A percentile compares a stretch with the other conserved stretches of the same genome.
phyloP scores from a whole-genome alignment of 2,888 invertebrate genomes.

The Phengaris arion region DNA sequence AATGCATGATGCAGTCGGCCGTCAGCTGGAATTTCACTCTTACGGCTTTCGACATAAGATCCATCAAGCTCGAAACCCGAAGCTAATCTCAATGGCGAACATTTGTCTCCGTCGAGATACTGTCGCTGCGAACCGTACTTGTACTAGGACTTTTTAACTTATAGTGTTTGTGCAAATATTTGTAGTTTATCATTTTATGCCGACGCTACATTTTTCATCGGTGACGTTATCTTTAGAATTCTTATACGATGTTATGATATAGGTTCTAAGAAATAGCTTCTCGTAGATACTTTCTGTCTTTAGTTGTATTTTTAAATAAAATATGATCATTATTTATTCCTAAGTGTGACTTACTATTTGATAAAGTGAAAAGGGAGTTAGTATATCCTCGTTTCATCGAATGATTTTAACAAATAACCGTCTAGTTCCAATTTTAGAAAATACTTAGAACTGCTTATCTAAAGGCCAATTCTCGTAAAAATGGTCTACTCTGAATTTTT shows the following conservation, averaged over 20 bases:
- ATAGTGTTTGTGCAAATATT: constrained; percentile 26
- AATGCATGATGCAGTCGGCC: constrained; percentile 24
- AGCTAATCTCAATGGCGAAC: constrained; percentile 42
- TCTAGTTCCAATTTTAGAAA: no score
- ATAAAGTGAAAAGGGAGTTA: neutral
- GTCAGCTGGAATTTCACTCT: neutral
- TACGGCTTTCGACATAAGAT: constrained; percentile 12
- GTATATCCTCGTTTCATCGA: no score
- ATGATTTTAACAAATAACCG: no score
- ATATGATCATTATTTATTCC: neutral
- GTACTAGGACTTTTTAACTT: constrained; percentile 20
- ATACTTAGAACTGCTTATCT: no score
- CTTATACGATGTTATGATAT: neutral
- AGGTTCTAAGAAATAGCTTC: constrained; percentile 7
- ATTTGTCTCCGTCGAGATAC: constrained; percentile 57
- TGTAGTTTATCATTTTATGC: constrained; percentile 27
- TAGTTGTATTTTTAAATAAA: neutral
- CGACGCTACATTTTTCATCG: constrained; percentile 19
- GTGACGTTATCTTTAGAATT: constrained; percentile 11
- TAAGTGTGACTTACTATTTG: neutral
- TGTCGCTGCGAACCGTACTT: constrained; percentile 38
- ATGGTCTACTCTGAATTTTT: no score
- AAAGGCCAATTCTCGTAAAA: no score
- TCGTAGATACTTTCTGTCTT: neutral
- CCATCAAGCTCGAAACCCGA: constrained; percentile 29